Conservation (phyloP, 1,140 invertebrate species). For the Oryctes rhinoceros region DNA sequence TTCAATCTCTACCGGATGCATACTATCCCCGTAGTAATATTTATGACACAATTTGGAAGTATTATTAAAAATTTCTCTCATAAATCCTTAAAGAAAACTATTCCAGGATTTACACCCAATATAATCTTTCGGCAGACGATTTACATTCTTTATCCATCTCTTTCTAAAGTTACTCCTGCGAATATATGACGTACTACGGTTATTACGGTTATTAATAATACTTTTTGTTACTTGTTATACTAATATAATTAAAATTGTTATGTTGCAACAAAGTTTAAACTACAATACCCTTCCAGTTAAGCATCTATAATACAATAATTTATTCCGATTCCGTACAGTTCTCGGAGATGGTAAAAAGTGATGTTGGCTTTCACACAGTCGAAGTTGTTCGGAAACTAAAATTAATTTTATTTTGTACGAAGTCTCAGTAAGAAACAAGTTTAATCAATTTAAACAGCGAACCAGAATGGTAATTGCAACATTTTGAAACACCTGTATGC, state of each 20-base stretch:
- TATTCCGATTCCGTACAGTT: constrained; percentile 1
- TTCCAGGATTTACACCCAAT: no score
- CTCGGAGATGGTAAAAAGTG: background rate
- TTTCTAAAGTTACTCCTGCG: no score
- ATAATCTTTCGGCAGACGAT: no score
- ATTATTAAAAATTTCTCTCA: no score
- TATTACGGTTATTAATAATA: no score
- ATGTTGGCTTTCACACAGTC: background rate
- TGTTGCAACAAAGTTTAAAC: background rate
- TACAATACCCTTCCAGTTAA: background rate
- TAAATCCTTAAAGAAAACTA: no score
- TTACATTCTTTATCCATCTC: no score
- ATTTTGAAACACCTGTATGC: constrained; percentile 27
- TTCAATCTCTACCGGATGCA: no score
- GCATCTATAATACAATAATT: background rate
- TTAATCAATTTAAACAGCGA: constrained; percentile 20
- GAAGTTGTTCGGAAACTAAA: constrained; percentile 1
- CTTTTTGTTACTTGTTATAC: no score
- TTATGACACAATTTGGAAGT: no score
- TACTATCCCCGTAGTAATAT: no score
- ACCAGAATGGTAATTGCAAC: constrained; percentile 27
- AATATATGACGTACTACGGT: no score
- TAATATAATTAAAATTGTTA: background rate
- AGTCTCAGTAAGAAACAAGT: constrained; percentile 15
- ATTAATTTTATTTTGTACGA: constrained; percentile 30